Percentiles rank a stretch among this genome's conserved stretches.
phyloP scores from a whole-genome alignment of 2,888 invertebrate species.

The Rhodophaea formosa region DNA sequence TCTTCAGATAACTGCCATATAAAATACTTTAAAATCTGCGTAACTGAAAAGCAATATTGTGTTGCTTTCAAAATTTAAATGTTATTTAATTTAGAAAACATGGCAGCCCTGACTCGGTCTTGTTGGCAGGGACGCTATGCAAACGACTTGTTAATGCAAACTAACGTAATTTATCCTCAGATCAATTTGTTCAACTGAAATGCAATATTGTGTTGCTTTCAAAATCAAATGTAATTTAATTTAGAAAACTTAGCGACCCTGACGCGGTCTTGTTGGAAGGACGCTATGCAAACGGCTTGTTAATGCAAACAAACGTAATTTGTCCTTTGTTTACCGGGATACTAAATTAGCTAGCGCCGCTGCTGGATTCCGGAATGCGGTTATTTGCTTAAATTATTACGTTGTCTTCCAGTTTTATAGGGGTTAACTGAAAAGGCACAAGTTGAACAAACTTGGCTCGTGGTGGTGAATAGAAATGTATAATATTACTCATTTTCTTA shows the following conservation, averaged over 20 bases:
- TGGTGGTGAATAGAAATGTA: too few species aligned
- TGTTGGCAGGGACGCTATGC: conserved; percentile 15
- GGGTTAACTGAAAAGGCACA: background rate
- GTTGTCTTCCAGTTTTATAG: background rate
- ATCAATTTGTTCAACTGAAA: background rate
- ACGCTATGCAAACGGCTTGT: conserved; percentile 21
- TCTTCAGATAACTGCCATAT: background rate
- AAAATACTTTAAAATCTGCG: background rate
- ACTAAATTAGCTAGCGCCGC: conserved; percentile 20
- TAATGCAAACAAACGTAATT: conserved; percentile 29
- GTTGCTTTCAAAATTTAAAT: background rate
- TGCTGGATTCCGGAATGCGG: conserved; percentile 1
- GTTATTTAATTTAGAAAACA: background rate
- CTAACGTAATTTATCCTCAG: conserved; percentile 30
- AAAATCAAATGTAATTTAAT: background rate
- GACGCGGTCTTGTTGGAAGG: background rate
- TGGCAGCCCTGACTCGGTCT: background rate
- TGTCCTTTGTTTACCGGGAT: conserved; percentile 27
- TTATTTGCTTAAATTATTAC: conserved; percentile 7
- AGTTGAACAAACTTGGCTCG: too few species aligned
- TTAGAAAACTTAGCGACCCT: background rate
- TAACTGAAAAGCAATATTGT: background rate
- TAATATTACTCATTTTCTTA: too few species aligned
- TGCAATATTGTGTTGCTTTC: background rate
- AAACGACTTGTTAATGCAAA: conserved; percentile 22